phyloP scores from a whole-genome alignment of 2,888 invertebrate genomes.

The Ochropleura leucogaster region DNA sequence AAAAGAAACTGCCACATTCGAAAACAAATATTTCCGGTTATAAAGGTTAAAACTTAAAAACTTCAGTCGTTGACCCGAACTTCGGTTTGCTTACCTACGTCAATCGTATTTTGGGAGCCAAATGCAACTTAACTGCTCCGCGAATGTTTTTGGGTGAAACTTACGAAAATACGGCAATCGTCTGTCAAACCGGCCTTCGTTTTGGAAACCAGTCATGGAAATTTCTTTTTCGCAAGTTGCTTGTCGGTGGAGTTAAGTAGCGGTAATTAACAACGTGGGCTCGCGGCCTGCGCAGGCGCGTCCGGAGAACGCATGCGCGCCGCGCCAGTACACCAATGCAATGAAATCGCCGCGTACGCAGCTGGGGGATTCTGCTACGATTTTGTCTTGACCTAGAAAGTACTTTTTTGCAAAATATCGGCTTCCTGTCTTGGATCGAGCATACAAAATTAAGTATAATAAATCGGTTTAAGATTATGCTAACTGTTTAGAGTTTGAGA shows the following conservation, averaged over 20 bases:
- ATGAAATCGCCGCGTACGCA: slow-evolving; percentile 51
- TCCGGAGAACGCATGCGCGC: slow-evolving; percentile 21
- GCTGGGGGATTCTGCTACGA: slow-evolving; percentile 51
- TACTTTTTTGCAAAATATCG: slow-evolving; percentile 8
- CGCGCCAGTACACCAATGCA: slow-evolving; percentile 48
- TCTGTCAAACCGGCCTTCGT: slow-evolving; percentile 38
- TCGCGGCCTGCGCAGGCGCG: slow-evolving; percentile 18
- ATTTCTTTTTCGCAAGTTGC: slow-evolving; percentile 64
- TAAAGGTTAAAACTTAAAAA: background rate
- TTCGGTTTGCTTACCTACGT: slow-evolving; percentile 22
- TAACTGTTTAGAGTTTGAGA: background rate
- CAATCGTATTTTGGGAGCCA: slow-evolving; percentile 1
- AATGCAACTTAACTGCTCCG: slow-evolving; percentile 14
- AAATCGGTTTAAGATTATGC: background rate
- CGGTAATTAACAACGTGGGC: slow-evolving; percentile 55
- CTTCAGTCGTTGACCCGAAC: slow-evolving; percentile 29
- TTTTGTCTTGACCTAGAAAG: slow-evolving; percentile 44
- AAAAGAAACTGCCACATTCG: background rate
- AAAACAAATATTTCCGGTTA: background rate
- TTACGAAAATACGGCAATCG: slow-evolving; percentile 48
- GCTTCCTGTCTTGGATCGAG: background rate
- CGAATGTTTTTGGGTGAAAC: slow-evolving; percentile 30
- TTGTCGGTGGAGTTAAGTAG: slow-evolving; percentile 49
- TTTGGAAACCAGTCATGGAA: slow-evolving; percentile 60
- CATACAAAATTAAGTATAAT: background rate